Conservation (phyloP, 1,140 invertebrate genomes). For the Samia ricini region DNA sequence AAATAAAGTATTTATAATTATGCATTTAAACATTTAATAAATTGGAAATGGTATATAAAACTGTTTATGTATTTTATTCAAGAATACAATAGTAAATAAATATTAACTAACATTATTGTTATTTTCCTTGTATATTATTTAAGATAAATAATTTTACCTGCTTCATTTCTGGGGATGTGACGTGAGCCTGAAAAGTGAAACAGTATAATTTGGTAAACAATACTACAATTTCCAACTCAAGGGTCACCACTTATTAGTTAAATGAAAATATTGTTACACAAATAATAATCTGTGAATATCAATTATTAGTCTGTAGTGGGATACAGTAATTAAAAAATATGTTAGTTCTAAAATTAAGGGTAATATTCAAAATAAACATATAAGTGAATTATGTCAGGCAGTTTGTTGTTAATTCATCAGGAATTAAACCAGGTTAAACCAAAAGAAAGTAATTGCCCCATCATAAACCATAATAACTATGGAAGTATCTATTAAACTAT, state of each 20-base stretch:
- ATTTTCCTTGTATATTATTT: slow-evolving; percentile 8
- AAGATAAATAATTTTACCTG: slow-evolving; percentile 56
- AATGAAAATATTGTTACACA: background rate
- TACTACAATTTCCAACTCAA: background rate
- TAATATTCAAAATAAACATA: too few relatives aligned
- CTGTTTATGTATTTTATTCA: too few relatives aligned
- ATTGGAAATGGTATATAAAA: too few relatives aligned
- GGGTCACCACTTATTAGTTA: background rate
- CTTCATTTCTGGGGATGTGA: slow-evolving; percentile 76
- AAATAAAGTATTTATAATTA: too few relatives aligned
- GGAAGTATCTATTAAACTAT: background rate
- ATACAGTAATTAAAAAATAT: background rate
- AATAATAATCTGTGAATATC: background rate
- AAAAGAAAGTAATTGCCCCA: too few relatives aligned
- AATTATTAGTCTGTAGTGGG: background rate
- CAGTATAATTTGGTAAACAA: background rate
- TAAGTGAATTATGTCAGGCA: too few relatives aligned
- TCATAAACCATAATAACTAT: too few relatives aligned
- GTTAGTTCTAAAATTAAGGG: background rate
- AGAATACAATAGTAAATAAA: too few relatives aligned
- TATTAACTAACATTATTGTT: background rate
- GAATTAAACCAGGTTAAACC: too few relatives aligned
- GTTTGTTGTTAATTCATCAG: too few relatives aligned
- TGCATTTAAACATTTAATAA: too few relatives aligned
- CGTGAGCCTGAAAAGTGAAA: slow-evolving; percentile 67